Evolutionary conservation across 2,797 vertebrate genomes (phyloP).

Genomic region (Muscicapa striata): DNA sequence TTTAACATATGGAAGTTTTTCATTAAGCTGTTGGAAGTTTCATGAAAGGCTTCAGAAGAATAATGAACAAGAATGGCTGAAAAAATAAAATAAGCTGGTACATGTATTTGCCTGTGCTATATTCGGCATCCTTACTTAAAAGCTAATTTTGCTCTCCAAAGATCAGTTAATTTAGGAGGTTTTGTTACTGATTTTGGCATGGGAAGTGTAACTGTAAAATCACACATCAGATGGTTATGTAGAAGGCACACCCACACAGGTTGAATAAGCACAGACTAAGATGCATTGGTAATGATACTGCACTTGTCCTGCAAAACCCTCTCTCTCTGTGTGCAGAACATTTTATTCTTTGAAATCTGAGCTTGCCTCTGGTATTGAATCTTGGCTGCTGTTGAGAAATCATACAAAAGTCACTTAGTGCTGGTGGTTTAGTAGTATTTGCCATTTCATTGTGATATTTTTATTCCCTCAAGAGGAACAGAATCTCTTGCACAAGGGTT

Average conservation of each 20-base stretch:
- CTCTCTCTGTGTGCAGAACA: background rate
- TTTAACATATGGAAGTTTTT: background rate
- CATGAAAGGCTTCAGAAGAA: background rate
- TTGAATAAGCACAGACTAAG: background rate
- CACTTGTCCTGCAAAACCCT: background rate
- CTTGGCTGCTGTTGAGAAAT: constrained; percentile 10
- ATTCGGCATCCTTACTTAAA: background rate
- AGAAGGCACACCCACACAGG: constrained; percentile 20
- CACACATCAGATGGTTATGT: constrained; percentile 50
- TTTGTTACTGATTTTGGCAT: constrained; percentile 30
- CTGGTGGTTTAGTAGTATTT: background rate
- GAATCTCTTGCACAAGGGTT: background rate
- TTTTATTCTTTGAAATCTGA: constrained; percentile 31
- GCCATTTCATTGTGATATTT: background rate
- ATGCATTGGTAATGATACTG: constrained; percentile 32
- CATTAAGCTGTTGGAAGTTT: background rate
- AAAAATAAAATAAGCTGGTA: background rate
- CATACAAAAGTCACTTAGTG: background rate
- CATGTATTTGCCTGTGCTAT: background rate
- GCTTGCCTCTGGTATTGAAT: background rate
- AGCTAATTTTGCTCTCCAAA: background rate
- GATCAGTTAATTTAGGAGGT: constrained; percentile 17
- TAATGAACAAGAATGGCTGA: background rate
- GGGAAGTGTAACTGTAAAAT: constrained; percentile 35
- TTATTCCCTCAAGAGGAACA: background rate